Evolutionary conservation across 2,113 vertebrate species (phyloP), one percentile per base, ranked within the genome.

Genomic region (Elaphurus davidianus): DNA sequence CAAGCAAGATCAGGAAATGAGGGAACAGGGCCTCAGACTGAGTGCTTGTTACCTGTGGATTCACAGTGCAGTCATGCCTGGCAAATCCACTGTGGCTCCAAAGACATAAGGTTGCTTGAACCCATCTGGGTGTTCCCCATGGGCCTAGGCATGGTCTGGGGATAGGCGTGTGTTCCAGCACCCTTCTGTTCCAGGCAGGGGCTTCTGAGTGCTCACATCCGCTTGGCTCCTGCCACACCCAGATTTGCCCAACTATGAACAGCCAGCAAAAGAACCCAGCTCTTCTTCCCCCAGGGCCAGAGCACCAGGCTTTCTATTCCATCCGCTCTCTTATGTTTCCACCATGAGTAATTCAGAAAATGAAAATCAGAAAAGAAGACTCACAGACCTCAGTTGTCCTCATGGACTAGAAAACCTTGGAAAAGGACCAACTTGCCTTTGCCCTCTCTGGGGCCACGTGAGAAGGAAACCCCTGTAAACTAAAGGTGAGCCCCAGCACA

Each of bases 321-420:
- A 90, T 54, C 1, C 1, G 1, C 28, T 78, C 59, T 94, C 45
- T 21, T 82, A 59, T 62, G 85, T 2, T 3, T 52, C 30, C 23
- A 87, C 47, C 4, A 14, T 76, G 76, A 90, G 33, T 33, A 84
- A 76, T 19, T 74, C 17, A 67, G 52, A 67, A 91, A 82, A 84
- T 50, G 28, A 90, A 96, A 87, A 87, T 3, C 10, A 71, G 50
- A 97, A 79, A 47, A 91, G 90, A 47, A 33, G 33, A 90, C 87
- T 59, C 54, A 54, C 0, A 84, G 81, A 96, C 74, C 47, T 60
- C 78, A 62, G 87, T 55, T 47, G 40, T 87, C 81, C 30, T 76
- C 27, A 2, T 13, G n/a, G 45, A 57, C 59, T 90, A 81, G 83
- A 71, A 33, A 71, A 91, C 57, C 92, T 96, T 74, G 82, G 88